phyloP scores from a whole-genome alignment of 2,113 vertebrate genomes.

The Vimba vimba region DNA sequence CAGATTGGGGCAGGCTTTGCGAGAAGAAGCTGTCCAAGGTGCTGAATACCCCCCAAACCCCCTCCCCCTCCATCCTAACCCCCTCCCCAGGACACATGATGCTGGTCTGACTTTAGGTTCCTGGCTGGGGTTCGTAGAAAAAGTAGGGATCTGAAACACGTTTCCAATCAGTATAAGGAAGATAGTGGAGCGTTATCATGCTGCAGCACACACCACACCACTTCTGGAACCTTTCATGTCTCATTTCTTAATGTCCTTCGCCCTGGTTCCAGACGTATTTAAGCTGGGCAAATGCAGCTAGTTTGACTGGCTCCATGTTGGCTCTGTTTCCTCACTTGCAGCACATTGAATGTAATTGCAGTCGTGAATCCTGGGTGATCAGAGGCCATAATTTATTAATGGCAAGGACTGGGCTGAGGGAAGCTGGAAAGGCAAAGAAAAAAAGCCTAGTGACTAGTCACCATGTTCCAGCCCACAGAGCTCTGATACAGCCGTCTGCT shows the following conservation, averaged over 20 bases:
- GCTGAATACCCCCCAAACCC: neutral
- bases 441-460: slow-evolving; percentile 39
- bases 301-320: slow-evolving; percentile 60
- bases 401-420: slow-evolving; percentile 49
- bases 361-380: slow-evolving; percentile 64
- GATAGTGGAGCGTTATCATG: slow-evolving; percentile 55
- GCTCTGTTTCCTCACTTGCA: slow-evolving; percentile 47
- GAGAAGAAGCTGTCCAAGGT: slow-evolving; percentile 39
- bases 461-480: slow-evolving; percentile 49
- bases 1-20: slow-evolving; percentile 9
- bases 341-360: slow-evolving; percentile 61
- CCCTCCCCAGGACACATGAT: neutral
- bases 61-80: neutral
- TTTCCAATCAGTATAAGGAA: slow-evolving; percentile 46
- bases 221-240: slow-evolving; percentile 52
- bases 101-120: slow-evolving; percentile 27
- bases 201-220: slow-evolving; percentile 37
- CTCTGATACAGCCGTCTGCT: slow-evolving; percentile 21
- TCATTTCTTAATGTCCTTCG: slow-evolving; percentile 39
- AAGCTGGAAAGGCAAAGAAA: slow-evolving; percentile 44
- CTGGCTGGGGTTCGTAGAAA: slow-evolving; percentile 1
- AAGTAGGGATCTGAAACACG: neutral
- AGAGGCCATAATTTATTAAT: slow-evolving; percentile 70
- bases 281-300: neutral
- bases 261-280: slow-evolving; percentile 52